Conservation (phyloP, 2,888 invertebrate genomes). For the Perizoma affinitatum region DNA sequence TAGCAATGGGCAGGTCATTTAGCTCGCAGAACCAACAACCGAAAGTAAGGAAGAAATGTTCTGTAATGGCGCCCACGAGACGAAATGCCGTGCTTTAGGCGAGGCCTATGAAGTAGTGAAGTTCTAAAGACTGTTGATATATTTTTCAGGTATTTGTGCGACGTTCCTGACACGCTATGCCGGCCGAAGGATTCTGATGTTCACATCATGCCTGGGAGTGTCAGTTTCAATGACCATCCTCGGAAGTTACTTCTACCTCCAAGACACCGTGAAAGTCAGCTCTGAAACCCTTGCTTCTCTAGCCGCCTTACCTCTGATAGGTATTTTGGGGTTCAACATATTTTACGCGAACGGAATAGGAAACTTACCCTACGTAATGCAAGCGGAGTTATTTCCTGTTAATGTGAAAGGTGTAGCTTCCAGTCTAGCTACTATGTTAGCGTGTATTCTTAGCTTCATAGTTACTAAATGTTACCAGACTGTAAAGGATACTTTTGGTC, state of each 20-base stretch:
- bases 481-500: slow-evolving; percentile 80
- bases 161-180: slow-evolving; percentile 81
- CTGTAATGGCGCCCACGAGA: too few species aligned
- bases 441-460: slow-evolving; percentile 82
- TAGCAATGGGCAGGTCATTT: too few species aligned
- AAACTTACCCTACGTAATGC: slow-evolving; percentile 85
- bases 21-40: too few species aligned
- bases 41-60: too few species aligned
- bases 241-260: slow-evolving; percentile 81
- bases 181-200: slow-evolving; percentile 81
- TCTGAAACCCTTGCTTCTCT: slow-evolving; percentile 61
- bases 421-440: slow-evolving; percentile 82
- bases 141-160: slow-evolving; percentile 64
- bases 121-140: too few species aligned
- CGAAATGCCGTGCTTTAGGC: too few species aligned
- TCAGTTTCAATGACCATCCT: slow-evolving; percentile 78
- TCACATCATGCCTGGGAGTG: slow-evolving; percentile 81
- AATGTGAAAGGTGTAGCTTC: slow-evolving; percentile 86
- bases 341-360: slow-evolving; percentile 85
- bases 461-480: slow-evolving; percentile 85
- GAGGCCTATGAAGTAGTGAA: too few species aligned
- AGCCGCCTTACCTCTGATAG: slow-evolving; percentile 80
- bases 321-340: slow-evolving; percentile 83
- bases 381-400: slow-evolving; percentile 86
- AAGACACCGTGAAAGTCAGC: slow-evolving; percentile 65